Percentiles rank a stretch among this genome's conserved stretches.
phyloP scores from a whole-genome alignment of 2,797 vertebrate genomes.

The Tinamus major region DNA sequence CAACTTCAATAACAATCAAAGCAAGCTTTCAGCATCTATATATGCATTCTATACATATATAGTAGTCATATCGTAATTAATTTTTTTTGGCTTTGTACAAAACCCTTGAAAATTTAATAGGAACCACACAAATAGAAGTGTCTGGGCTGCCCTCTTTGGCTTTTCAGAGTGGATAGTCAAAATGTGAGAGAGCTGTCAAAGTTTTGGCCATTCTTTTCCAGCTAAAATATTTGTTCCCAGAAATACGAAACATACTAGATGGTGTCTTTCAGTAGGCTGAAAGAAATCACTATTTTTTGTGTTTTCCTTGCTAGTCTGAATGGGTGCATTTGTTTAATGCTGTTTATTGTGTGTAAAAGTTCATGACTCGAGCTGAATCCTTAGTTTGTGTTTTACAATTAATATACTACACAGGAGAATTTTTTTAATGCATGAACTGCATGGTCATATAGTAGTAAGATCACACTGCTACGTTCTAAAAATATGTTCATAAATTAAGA shows the following conservation, averaged over 20 bases:
- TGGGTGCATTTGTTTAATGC: neutral
- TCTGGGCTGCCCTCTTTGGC: neutral
- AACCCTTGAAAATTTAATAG: neutral
- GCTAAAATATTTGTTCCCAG: neutral
- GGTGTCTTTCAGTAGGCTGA: neutral
- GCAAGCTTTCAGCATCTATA: neutral
- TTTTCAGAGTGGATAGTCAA: neutral
- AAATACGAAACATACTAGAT: neutral
- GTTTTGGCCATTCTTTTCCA: neutral
- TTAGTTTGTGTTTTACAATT: neutral
- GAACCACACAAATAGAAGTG: neutral
- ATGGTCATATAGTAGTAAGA: neutral
- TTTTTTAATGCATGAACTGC: neutral
- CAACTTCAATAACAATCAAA: neutral
- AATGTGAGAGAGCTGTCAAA: neutral
- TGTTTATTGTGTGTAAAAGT: neutral
- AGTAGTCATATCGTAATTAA: neutral
- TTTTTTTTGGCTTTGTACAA: neutral
- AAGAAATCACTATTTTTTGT: neutral
- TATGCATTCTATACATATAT: neutral
- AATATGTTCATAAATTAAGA: neutral
- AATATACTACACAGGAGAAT: rapidly evolving
- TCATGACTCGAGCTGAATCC: neutral
- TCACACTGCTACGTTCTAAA: neutral
- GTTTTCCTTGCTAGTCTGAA: neutral